Base-by-base conservation (phyloP, 2,888 invertebrate species). In the Helobdella robusta region DNA sequence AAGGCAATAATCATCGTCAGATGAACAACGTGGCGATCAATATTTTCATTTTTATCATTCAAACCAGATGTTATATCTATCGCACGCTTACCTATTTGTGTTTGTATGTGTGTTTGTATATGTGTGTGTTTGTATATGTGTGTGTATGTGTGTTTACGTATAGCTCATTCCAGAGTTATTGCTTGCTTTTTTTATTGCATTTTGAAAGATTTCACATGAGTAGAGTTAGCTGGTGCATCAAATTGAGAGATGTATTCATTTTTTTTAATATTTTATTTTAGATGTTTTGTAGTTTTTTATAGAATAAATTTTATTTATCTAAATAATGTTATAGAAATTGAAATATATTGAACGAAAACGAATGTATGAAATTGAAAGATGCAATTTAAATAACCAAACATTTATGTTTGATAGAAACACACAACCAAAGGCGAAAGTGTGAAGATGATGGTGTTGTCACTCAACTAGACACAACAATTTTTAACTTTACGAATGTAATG, bases 91-190 rank as follows among this genome's bases (percentile, higher is more conserved):
- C 44, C 15, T 11, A n/a, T 11, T n/a, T n/a, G 11, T 40, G 44
- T 40, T 11, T 40, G 44, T 40, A n/a, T 40, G 44, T 40, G 44
- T 40, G 44, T 40, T 11, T 40, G 44, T 40, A n/a, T 40, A n/a
- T 40, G 44, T 40, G 44, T 40, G 44, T 40, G 44, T 40, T 11
- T 40, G 44, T 40, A n/a, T 40, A n/a, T 40, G 44, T 40, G 44
- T 40, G 44, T 40, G 44, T 40, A n/a, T 40, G 44, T 40, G 44
- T 40, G 44, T 40, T 11, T 40, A n/a, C 15, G 44, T 40, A n/a
- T 40, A n/a, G n/a, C n/a, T n/a, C n/a, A n/a, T n/a, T n/a, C n/a
- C n/a, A n/a, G n/a, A n/a, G 44, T 50, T n/a, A 50, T 50, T 20
- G 50, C 18, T 50, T 20, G 50, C 8, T n/a, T 20, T n/a, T 20